phyloP scores from a whole-genome alignment of 2,888 invertebrate species.

The Synergus laeviventris region DNA sequence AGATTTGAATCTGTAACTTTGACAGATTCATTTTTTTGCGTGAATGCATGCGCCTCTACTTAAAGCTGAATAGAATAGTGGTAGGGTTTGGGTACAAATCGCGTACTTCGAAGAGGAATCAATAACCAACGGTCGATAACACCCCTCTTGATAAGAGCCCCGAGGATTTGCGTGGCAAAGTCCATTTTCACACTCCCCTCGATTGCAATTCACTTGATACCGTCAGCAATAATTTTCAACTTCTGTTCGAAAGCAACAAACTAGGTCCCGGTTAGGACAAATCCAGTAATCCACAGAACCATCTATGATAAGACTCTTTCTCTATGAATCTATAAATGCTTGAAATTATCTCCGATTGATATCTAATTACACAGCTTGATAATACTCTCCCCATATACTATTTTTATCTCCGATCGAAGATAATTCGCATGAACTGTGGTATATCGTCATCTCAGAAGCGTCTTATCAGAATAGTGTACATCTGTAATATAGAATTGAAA shows the following conservation, averaged over 20 bases:
- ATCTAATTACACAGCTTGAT: not conserved
- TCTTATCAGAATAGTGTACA: not conserved
- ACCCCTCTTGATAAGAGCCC: constrained; percentile 4
- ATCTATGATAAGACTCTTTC: not conserved
- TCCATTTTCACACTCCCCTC: constrained; percentile 15
- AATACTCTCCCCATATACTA: not conserved
- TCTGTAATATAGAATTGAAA: not conserved
- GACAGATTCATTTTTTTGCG: too few relatives aligned
- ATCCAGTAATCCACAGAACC: not conserved
- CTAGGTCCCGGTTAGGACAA: not conserved
- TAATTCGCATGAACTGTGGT: not conserved
- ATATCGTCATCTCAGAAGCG: not conserved
- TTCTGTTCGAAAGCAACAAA: not conserved
- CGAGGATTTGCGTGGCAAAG: constrained; percentile 1
- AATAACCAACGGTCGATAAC: constrained; percentile 6
- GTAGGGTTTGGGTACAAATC: not conserved
- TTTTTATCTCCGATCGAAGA: not conserved
- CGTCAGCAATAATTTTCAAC: not conserved
- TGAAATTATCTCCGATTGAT: not conserved
- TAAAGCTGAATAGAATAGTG: not conserved
- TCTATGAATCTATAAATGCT: not conserved
- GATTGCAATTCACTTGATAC: not conserved
- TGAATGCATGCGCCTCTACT: not conserved
- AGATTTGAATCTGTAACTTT: too few relatives aligned
- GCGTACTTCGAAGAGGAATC: not conserved